Conservation (phyloP, 2,797 vertebrate genomes). For the Siniperca scherzeri region DNA sequence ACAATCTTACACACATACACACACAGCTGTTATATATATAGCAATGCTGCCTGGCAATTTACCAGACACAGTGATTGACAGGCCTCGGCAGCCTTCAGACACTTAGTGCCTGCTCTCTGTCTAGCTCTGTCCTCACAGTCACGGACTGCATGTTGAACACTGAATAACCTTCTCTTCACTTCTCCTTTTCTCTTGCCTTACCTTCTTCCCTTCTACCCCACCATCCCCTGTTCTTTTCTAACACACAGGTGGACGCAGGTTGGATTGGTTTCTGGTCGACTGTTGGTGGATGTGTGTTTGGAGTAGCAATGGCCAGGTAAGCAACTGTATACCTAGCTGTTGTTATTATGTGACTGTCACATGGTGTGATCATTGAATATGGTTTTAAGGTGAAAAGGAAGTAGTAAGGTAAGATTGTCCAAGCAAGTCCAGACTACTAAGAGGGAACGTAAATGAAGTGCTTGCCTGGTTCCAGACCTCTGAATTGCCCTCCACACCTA, state of each 20-base stretch:
- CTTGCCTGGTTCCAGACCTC: neutral
- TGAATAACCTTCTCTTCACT: conserved; percentile 27
- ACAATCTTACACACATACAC: conserved; percentile 10
- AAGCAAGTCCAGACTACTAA: neutral
- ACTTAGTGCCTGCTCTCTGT: conserved; percentile 30
- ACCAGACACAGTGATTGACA: conserved; percentile 57
- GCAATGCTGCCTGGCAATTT: conserved; percentile 28
- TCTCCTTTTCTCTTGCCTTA: conserved; percentile 22
- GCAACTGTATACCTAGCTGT: neutral
- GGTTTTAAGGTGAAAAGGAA: neutral
- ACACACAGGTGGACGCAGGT: conserved; percentile 94
- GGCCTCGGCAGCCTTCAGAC: conserved; percentile 45
- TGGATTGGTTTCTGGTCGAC: conserved; percentile 99
- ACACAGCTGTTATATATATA: neutral
- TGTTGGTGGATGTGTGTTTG: conserved; percentile 96
- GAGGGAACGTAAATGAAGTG: neutral
- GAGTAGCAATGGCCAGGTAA: conserved; percentile 96
- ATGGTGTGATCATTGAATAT: neutral
- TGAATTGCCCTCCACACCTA: neutral
- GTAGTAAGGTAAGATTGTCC: neutral
- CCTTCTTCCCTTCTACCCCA: neutral
- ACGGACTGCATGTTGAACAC: conserved; percentile 40
- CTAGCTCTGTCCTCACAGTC: conserved; percentile 26
- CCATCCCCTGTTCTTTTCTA: neutral
- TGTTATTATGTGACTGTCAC: neutral